Evolutionary conservation across 1,140 invertebrate genomes (phyloP).

Genomic region (Streblospio benedicti): DNA sequence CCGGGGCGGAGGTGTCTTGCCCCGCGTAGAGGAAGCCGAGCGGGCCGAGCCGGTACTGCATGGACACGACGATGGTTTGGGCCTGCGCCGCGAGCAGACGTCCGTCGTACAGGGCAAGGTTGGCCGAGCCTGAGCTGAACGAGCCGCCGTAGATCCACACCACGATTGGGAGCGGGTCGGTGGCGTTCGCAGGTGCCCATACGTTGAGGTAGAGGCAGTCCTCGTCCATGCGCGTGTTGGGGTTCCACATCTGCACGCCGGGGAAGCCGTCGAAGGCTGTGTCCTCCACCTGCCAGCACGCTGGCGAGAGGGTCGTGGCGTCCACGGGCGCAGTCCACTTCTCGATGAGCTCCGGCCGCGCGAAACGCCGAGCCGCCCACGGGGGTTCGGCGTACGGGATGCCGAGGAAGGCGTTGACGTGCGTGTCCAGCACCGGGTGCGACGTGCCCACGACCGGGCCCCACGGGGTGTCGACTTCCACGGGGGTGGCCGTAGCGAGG

Average conservation of each 20-base stretch:
- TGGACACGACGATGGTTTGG: constrained; percentile 80
- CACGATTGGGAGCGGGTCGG: constrained; percentile 67
- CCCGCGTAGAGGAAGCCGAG: constrained; percentile 87
- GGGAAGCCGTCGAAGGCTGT: constrained; percentile 61
- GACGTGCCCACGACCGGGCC: too few species aligned
- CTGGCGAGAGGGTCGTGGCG: constrained; percentile 64
- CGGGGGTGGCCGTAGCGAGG: too few species aligned
- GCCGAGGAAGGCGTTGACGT: constrained; percentile 80
- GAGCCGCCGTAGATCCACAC: constrained; percentile 93
- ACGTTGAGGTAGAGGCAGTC: constrained; percentile 31
- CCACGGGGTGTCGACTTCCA: too few species aligned
- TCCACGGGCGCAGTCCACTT: constrained; percentile 62
- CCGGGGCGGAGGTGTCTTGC: constrained; percentile 28
- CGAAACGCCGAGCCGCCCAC: constrained; percentile 71
- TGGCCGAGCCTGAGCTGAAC: constrained; percentile 73
- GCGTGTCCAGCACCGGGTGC: constrained; percentile 28
- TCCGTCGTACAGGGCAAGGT: constrained; percentile 86
- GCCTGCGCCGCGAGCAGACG: constrained; percentile 62
- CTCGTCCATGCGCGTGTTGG: constrained; percentile 15
- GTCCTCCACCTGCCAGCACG: constrained; percentile 87
- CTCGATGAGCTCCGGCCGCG: constrained; percentile 66
- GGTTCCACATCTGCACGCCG: constrained; percentile 8
- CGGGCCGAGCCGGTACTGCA: constrained; percentile 80
- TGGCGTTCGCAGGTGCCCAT: constrained; percentile 26
- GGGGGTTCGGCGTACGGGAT: constrained; percentile 88